A percentile compares a stretch with the other conserved stretches of the same genome.
Evolutionary conservation across 2,797 vertebrate species (phyloP).

Genomic region (Nyctibius grandis): DNA sequence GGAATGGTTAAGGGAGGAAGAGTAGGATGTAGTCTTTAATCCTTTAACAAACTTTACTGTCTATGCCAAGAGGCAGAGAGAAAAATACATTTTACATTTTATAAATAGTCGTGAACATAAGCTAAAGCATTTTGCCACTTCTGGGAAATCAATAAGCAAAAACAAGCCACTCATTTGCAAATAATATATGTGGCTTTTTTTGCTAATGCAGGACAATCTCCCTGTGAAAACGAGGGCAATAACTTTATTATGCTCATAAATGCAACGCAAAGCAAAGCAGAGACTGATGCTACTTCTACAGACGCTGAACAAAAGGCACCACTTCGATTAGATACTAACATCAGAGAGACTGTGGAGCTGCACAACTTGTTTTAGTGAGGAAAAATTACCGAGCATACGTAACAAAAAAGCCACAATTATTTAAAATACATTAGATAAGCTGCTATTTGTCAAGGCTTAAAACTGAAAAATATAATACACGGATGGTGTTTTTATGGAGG

Average conservation of each 20-base stretch:
- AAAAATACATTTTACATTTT: slow-evolving; percentile 53
- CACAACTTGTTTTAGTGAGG: not conserved
- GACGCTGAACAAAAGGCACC: slow-evolving; percentile 27
- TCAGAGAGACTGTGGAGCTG: not conserved
- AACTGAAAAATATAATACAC: not conserved
- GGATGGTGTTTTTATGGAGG: rapidly evolving
- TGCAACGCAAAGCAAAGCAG: slow-evolving; percentile 63
- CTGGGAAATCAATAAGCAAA: slow-evolving; percentile 66
- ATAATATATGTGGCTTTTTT: slow-evolving; percentile 67
- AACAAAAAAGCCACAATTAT: not conserved
- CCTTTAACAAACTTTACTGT: slow-evolving; percentile 20
- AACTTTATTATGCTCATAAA: slow-evolving; percentile 70
- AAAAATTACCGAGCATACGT: not conserved
- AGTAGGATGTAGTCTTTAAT: not conserved
- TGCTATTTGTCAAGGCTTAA: not conserved
- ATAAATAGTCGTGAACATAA: slow-evolving; percentile 63
- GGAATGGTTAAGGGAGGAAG: slow-evolving; percentile 23
- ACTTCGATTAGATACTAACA: slow-evolving; percentile 3
- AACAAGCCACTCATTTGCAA: slow-evolving; percentile 62
- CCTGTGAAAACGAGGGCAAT: slow-evolving; percentile 70
- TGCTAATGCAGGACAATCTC: slow-evolving; percentile 66
- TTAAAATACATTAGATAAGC: not conserved
- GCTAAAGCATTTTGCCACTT: slow-evolving; percentile 65
- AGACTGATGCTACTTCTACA: slow-evolving; percentile 8
- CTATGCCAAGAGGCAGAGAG: slow-evolving; percentile 31